These are phyloP conservation scores for Cottoperca gobio DNA, from an alignment of 2,797 vertebrate genomes.

Conservation along the genomic window DNA sequence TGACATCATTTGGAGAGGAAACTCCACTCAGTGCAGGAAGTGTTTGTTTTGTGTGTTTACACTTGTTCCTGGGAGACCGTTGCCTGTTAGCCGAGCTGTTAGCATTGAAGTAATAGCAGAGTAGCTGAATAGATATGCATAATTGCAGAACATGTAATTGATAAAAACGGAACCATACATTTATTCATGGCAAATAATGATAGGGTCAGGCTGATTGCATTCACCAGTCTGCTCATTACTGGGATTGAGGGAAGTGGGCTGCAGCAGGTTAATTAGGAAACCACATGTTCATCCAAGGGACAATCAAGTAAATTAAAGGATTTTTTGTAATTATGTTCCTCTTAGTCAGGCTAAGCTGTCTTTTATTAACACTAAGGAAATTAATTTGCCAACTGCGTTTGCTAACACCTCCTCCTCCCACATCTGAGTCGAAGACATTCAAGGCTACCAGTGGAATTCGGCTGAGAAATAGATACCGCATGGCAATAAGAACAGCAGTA, in stretches of 20 bases:
- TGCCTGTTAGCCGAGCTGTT: conserved; percentile 16
- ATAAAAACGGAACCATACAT: conserved; percentile 67
- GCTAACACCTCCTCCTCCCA: conserved; percentile 13
- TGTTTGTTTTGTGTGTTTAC: neutral
- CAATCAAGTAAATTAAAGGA: conserved; percentile 72
- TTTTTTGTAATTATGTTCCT: conserved; percentile 73
- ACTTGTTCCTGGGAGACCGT: neutral
- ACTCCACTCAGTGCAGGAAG: conserved; percentile 37
- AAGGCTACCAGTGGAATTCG: neutral
- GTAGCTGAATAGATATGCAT: conserved; percentile 58
- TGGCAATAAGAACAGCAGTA: conserved; percentile 16
- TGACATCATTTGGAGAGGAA: conserved; percentile 51
- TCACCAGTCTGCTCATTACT: conserved; percentile 65
- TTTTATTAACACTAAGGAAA: conserved; percentile 66
- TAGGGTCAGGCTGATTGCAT: conserved; percentile 61
- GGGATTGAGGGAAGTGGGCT: conserved; percentile 47
- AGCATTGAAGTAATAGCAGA: conserved; percentile 26
- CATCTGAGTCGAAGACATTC: conserved; percentile 27
- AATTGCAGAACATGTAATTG: conserved; percentile 58
- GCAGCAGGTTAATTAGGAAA: conserved; percentile 78
- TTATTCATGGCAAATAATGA: conserved; percentile 75
- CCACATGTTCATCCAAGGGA: conserved; percentile 67
- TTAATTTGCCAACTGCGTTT: conserved; percentile 51
- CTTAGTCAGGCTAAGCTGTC: conserved; percentile 62
- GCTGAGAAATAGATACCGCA: neutral